Evolutionary conservation across 1,140 invertebrate genomes (phyloP).

Genomic region (Ephestia elutella): DNA sequence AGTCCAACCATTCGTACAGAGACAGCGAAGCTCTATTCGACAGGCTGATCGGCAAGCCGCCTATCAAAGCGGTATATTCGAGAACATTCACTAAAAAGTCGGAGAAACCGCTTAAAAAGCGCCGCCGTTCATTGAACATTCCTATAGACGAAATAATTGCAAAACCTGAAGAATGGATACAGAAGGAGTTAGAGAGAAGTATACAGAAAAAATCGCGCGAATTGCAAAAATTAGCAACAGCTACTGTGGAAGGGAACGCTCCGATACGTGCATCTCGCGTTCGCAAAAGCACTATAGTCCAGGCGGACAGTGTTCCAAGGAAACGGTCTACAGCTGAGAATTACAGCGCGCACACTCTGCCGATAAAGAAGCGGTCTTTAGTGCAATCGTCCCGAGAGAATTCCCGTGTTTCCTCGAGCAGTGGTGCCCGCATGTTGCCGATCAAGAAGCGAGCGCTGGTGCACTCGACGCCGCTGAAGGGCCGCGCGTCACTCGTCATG

Average conservation of each 20-base stretch:
- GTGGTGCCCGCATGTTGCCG: conserved; percentile 25
- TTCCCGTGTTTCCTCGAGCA: conserved; percentile 3
- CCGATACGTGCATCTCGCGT: conserved; percentile 21
- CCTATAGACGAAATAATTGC: conserved; percentile 34
- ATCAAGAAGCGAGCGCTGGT: conserved; percentile 43
- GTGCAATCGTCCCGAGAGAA: conserved; percentile 14
- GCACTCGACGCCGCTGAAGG: conserved; percentile 53
- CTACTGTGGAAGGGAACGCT: conserved; percentile 33
- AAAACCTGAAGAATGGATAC: conserved; percentile 50
- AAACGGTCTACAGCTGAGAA: conserved; percentile 33
- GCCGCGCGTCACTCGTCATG: conserved; percentile 27
- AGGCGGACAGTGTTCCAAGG: neutral
- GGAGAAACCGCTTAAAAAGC: conserved; percentile 18
- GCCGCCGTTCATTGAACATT: conserved; percentile 32
- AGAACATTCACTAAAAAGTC: conserved; percentile 33
- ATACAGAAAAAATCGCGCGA: conserved; percentile 18
- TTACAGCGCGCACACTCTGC: conserved; percentile 40
- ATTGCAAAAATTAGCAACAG: conserved; percentile 34
- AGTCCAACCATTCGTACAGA: conserved; percentile 13
- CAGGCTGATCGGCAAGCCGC: conserved; percentile 39
- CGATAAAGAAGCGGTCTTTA: conserved; percentile 52
- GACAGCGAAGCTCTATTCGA: conserved; percentile 44
- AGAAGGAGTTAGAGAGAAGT: conserved; percentile 30
- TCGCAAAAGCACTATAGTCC: conserved; percentile 19
- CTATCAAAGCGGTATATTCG: conserved; percentile 37